A percentile compares a stretch with the other conserved stretches of the same genome.
These are phyloP conservation scores for Oreochromis grahami DNA, from an alignment of 2,797 vertebrate species.

Conservation along the genomic window DNA sequence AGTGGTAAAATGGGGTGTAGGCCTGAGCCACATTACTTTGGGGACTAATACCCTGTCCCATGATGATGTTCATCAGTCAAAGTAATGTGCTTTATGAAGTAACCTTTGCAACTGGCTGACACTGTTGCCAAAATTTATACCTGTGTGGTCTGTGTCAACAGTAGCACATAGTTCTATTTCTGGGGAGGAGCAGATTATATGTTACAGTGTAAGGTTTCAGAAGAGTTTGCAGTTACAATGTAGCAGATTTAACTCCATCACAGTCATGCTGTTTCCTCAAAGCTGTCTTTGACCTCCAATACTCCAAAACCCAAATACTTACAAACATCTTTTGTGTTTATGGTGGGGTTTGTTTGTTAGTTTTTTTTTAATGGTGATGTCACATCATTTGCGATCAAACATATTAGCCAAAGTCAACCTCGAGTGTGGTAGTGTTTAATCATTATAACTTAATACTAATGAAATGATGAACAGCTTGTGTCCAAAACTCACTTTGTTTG, in stretches of 20 bases:
- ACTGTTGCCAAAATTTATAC: not conserved
- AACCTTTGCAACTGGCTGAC: not conserved
- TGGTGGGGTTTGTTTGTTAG: not conserved
- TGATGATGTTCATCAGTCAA: not conserved
- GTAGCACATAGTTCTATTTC: not conserved
- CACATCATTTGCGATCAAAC: not conserved
- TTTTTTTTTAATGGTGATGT: not conserved
- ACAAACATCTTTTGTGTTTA: not conserved
- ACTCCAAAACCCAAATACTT: not conserved
- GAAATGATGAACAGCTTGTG: not conserved
- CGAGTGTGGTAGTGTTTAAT: not conserved
- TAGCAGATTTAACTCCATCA: not conserved
- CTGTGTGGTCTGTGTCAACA: not conserved
- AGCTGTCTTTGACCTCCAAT: not conserved
- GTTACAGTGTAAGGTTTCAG: not conserved
- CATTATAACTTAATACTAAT: not conserved
- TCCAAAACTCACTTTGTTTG: not conserved
- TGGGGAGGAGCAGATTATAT: not conserved
- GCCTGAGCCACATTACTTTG: not conserved
- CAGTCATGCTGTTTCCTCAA: not conserved
- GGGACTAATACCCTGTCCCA: not conserved
- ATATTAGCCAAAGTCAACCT: not conserved
- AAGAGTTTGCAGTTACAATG: not conserved
- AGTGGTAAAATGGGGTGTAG: not conserved
- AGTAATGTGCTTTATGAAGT: not conserved